These are phyloP conservation scores for Iguana delicatissima DNA, from an alignment of 2,797 vertebrate genomes.

Conservation along the genomic window DNA sequence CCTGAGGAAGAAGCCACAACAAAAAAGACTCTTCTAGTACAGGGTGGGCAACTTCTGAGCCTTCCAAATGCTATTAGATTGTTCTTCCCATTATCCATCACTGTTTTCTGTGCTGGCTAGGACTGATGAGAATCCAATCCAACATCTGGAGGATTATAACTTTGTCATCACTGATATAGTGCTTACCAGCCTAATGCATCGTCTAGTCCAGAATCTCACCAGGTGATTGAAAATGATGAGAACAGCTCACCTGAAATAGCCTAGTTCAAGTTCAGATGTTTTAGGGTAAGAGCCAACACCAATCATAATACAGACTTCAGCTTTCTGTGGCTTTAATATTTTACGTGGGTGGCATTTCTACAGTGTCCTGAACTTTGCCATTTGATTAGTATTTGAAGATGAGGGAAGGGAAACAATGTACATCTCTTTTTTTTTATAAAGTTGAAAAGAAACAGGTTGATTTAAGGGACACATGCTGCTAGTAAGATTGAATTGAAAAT, in stretches of 20 bases:
- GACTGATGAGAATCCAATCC: background rate
- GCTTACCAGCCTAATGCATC: background rate
- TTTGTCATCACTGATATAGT: background rate
- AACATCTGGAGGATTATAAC: background rate
- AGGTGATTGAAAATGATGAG: background rate
- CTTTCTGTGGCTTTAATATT: fast-evolving
- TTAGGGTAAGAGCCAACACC: background rate
- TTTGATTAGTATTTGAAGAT: background rate
- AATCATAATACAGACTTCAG: background rate
- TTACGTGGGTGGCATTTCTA: background rate
- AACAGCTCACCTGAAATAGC: background rate
- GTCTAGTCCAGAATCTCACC: background rate
- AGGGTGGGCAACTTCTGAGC: background rate
- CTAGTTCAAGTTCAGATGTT: background rate
- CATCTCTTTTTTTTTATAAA: background rate
- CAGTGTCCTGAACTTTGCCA: background rate
- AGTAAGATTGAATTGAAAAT: slow-evolving; percentile 11
- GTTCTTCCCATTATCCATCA: background rate
- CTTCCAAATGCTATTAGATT: background rate
- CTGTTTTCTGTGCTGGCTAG: background rate
- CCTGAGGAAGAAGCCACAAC: no score
- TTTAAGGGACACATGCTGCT: slow-evolving; percentile 3
- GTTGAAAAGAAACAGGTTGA: background rate
- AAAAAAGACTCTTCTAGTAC: background rate
- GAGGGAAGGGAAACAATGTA: no score